These are phyloP conservation scores for Plutella xylostella DNA, from an alignment of 2,888 invertebrate species.

Conservation along the genomic window DNA sequence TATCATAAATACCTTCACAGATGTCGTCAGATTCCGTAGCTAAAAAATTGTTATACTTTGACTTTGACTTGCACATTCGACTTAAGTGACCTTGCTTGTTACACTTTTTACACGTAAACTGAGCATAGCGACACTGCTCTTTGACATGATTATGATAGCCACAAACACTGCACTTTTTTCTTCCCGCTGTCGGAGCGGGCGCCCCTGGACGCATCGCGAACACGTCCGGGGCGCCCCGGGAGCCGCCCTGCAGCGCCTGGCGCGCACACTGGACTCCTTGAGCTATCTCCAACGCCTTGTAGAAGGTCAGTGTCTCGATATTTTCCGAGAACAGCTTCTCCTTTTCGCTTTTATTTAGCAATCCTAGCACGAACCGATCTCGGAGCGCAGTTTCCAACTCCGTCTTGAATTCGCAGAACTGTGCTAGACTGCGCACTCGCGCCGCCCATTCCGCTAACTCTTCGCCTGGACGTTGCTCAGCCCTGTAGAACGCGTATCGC, in stretches of 20 bases:
- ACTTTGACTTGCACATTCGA: constrained; percentile 8
- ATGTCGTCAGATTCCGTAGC: constrained; percentile 6
- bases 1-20: constrained; percentile 12
- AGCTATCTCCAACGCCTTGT: constrained; percentile 16
- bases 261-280: constrained; percentile 14
- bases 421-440: no score
- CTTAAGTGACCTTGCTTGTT: constrained; percentile 12
- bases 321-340: constrained; percentile 16
- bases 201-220: background rate
- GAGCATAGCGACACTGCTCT: constrained; percentile 7
- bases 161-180: constrained; percentile 6
- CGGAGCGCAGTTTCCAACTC: constrained; percentile 13
- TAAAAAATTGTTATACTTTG: constrained; percentile 2
- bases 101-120: constrained; percentile 10
- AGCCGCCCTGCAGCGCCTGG: constrained; percentile 1
- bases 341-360: constrained; percentile 15
- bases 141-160: constrained; percentile 10
- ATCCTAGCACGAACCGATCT: constrained; percentile 18
- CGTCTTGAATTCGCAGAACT: constrained; percentile 11
- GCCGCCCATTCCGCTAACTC: constrained; percentile 17
- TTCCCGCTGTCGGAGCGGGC: background rate
- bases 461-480: constrained; percentile 18
- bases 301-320: constrained; percentile 11
- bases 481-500: constrained; percentile 16
- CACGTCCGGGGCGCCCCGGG: background rate